Evolutionary conservation across 2,113 vertebrate species (phyloP).

Genomic region (Peromyscus maniculatus): DNA sequence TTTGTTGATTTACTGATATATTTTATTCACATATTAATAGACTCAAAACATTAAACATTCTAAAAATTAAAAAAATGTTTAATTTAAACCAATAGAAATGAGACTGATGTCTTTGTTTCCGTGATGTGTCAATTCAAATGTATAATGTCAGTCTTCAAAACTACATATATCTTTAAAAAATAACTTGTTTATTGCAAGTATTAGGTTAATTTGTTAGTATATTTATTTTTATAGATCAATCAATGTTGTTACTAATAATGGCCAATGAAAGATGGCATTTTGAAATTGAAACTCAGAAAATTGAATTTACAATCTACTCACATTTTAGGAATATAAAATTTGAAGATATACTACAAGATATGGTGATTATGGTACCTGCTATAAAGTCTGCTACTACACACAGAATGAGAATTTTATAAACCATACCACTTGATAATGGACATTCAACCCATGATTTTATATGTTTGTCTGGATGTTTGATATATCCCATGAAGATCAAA

Average conservation of each 20-base stretch:
- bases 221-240: background rate
- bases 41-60: background rate
- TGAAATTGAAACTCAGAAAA: background rate
- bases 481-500: background rate
- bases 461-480: background rate
- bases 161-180: background rate
- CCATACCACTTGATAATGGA: too few species aligned
- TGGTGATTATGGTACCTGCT: background rate
- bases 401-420: background rate
- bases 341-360: background rate
- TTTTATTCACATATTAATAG: background rate
- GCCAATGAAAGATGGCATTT: background rate
- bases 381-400: background rate
- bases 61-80: background rate
- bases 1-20: background rate
- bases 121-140: background rate
- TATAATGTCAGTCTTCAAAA: background rate
- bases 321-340: background rate
- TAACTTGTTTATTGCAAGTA: background rate
- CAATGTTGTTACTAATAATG: background rate
- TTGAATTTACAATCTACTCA: background rate
- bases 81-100: background rate
- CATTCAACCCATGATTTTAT: background rate
- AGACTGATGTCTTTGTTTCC: background rate
- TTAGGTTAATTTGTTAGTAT: background rate